These are phyloP conservation scores for Cecropterus lyciades DNA, from an alignment of 1,140 invertebrate species.

Conservation along the genomic window DNA sequence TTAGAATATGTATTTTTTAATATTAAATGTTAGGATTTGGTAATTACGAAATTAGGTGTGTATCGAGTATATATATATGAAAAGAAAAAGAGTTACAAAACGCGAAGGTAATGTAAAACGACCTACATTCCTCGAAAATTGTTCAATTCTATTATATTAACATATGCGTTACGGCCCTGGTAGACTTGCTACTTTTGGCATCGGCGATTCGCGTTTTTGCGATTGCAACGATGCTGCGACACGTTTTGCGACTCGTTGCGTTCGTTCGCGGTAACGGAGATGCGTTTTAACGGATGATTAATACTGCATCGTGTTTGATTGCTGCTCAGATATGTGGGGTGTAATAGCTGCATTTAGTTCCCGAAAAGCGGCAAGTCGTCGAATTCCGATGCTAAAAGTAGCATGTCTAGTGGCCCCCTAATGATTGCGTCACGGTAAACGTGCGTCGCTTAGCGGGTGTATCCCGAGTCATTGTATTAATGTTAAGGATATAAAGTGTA, in stretches of 20 bases:
- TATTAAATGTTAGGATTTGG: constrained; percentile 55
- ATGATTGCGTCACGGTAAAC: constrained; percentile 40
- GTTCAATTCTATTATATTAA: constrained; percentile 52
- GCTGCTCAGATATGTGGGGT: too few relatives aligned
- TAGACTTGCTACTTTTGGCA: too few relatives aligned
- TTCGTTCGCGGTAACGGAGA: too few relatives aligned
- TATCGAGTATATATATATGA: constrained; percentile 22
- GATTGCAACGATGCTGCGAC: too few relatives aligned
- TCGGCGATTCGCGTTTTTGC: too few relatives aligned
- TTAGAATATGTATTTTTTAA: constrained; percentile 59
- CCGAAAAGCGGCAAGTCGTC: too few relatives aligned
- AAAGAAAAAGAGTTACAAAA: constrained; percentile 41
- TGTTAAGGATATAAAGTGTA: constrained; percentile 83
- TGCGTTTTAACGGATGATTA: too few relatives aligned
- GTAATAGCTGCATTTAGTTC: too few relatives aligned
- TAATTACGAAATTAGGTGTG: constrained; percentile 59
- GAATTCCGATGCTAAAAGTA: too few relatives aligned
- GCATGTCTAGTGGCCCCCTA: constrained; percentile 6
- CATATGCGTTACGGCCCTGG: too few relatives aligned
- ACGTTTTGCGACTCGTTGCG: too few relatives aligned
- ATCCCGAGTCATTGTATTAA: constrained; percentile 73
- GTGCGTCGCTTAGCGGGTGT: constrained; percentile 45
- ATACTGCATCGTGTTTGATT: too few relatives aligned
- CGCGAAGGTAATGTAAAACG: constrained; percentile 65
- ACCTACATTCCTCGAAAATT: constrained; percentile 71